These are phyloP conservation scores for Panurus biarmicus DNA, from an alignment of 2,113 vertebrate genomes.

Conservation along the genomic window DNA sequence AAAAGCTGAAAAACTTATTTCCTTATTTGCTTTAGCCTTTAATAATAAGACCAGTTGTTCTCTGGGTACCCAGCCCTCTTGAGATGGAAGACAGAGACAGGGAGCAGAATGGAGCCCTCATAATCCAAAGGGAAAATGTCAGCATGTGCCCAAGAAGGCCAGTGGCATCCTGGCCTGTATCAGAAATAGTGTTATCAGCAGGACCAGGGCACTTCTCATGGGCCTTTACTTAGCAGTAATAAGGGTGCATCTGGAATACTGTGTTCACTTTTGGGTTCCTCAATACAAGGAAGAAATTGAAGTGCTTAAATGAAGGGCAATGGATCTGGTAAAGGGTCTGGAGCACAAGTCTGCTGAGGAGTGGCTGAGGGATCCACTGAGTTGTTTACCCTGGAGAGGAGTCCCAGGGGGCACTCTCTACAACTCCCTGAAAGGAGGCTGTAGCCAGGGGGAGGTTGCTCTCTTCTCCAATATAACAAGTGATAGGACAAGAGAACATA, in stretches of 20 bases:
- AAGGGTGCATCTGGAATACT: neutral
- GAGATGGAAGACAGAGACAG: neutral
- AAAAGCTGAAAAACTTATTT: neutral
- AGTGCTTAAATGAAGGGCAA: neutral
- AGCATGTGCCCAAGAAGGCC: neutral
- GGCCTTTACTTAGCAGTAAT: too few relatives aligned
- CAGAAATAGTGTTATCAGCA: neutral
- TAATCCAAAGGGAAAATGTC: neutral
- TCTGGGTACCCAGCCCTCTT: neutral
- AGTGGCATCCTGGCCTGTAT: neutral
- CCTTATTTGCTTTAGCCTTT: neutral
- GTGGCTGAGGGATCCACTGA: neutral
- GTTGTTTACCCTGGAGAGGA: neutral
- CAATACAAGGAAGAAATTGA: neutral
- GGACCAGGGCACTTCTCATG: neutral
- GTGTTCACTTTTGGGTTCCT: neutral
- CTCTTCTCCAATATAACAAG: neutral
- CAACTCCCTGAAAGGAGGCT: neutral
- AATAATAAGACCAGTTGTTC: neutral
- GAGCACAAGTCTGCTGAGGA: neutral
- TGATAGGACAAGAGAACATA: neutral
- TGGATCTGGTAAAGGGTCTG: neutral
- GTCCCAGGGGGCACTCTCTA: accelerated
- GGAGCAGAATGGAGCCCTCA: neutral
- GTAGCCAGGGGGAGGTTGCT: accelerated